These are phyloP conservation scores for Alloplasta piceator DNA, from an alignment of 2,888 invertebrate species.

Conservation along the genomic window DNA sequence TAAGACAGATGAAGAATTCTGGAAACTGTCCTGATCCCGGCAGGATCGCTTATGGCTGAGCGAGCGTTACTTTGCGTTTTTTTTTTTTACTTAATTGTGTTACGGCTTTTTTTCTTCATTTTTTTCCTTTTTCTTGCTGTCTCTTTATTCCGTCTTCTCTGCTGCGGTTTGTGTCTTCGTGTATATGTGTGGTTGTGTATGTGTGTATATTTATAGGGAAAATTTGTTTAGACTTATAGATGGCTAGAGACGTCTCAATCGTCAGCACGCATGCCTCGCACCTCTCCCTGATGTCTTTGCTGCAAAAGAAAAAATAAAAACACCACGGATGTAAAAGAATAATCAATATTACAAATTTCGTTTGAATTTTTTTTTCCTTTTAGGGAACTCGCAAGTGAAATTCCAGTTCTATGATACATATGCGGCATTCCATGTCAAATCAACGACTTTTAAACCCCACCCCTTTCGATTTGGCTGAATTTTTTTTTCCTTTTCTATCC, in stretches of 20 bases:
- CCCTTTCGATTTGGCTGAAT: too few species aligned
- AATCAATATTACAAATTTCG: too few species aligned
- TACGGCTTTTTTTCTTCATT: constrained; percentile 20
- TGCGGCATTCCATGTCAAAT: too few species aligned
- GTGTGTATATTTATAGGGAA: constrained; percentile 73
- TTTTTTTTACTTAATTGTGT: constrained; percentile 50
- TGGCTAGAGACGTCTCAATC: constrained; percentile 80
- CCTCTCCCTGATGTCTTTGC: constrained; percentile 93
- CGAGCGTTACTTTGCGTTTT: constrained; percentile 62
- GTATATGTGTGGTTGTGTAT: constrained; percentile 73
- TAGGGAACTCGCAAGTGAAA: too few species aligned
- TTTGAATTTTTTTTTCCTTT: too few species aligned
- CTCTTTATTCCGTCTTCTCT: constrained; percentile 38
- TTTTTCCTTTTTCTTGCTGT: too few species aligned
- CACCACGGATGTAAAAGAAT: neutral
- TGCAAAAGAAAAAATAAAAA: constrained; percentile 76
- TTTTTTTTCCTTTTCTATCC: too few species aligned
- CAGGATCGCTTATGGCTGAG: constrained; percentile 77
- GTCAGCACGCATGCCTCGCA: constrained; percentile 95
- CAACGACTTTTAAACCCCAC: too few species aligned
- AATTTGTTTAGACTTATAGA: constrained; percentile 80
- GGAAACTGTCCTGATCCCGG: constrained; percentile 78
- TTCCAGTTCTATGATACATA: too few species aligned
- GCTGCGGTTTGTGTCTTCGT: too few species aligned
- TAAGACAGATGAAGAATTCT: constrained; percentile 79